Conservation (phyloP, 2,113 vertebrate species). For the Catharus bicknelli region DNA sequence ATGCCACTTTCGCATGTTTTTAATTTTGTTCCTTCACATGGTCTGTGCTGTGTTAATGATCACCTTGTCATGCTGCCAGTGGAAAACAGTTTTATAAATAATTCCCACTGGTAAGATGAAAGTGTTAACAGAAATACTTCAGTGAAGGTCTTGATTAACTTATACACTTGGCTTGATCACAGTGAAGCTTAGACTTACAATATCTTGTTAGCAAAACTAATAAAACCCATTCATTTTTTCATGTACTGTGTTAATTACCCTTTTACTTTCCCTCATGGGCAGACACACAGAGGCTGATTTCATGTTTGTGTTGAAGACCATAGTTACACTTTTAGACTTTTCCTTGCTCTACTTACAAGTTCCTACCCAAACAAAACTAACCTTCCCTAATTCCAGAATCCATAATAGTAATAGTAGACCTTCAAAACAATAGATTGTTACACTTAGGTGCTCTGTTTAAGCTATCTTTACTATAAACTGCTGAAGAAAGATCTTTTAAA, state of each 20-base stretch:
- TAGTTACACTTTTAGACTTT: slow-evolving; percentile 22
- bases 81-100: slow-evolving; percentile 57
- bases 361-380: slow-evolving; percentile 22
- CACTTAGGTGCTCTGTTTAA: neutral
- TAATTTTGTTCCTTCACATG: slow-evolving; percentile 28
- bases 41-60: slow-evolving; percentile 47
- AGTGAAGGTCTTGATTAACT: slow-evolving; percentile 57
- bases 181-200: slow-evolving; percentile 1
- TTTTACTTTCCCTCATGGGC: slow-evolving; percentile 42
- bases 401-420: neutral
- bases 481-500: neutral
- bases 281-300: neutral
- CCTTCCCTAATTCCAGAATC: neutral
- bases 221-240: slow-evolving; percentile 38
- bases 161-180: slow-evolving; percentile 16
- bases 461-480: neutral
- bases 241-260: slow-evolving; percentile 17
- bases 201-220: slow-evolving; percentile 28
- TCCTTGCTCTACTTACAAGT: neutral
- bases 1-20: slow-evolving; percentile 3
- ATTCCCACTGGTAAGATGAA: slow-evolving; percentile 47
- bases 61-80: slow-evolving; percentile 52
- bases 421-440: neutral
- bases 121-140: slow-evolving; percentile 61
- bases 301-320: neutral